Evolutionary conservation across 2,888 invertebrate species (phyloP), one percentile per base, ranked within the genome.

Genomic region (Eristalis pertinax): DNA sequence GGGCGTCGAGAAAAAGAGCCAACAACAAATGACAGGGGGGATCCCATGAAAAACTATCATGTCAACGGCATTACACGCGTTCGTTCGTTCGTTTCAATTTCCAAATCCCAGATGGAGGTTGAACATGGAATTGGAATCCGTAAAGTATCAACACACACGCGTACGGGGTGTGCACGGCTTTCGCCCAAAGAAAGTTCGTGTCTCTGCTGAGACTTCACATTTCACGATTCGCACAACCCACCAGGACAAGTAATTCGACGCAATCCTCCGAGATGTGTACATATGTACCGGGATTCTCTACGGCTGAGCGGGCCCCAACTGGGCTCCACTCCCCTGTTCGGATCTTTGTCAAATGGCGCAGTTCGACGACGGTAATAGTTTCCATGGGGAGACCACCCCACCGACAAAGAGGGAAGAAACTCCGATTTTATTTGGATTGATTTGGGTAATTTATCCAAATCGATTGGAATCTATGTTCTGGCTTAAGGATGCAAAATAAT

Each of bases 371-470:
- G 76, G 69, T 65, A 29, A 73, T 63, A 84, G 73, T 80, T 81
- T 72, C 58, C 56, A 63, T 38, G 22, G 38, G 13, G 11, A 32
- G 32, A 32, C 32, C 10, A 22, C n/a, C 15, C 32, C 10, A 22
- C n/a, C 15, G 43, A 24, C n/a, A 11, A 60, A 10, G 35, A 11
- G 64, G 32, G 19, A 4, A 56, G 76, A 35, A 77, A 85, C 74
- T 78, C 50, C 83, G 78, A 83, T 83, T 86, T 67, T 78, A 82
- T 82, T 86, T 74, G 74, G 78, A 86, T 83, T 83, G 86, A 86
- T 86, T 86, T 86, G 78, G 86, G 83, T 79, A 86, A 86, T 83
- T 86, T 83, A 79, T 72, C 74, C 75, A 78, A 83, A 83, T 83
- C 86, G 83, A 86, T 79, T 78, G 67, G 67, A 83, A 86, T 86